A percentile compares a stretch with the other conserved stretches of the same genome.
Evolutionary conservation across 2,113 vertebrate genomes (phyloP).

Genomic region (Serinus canaria): DNA sequence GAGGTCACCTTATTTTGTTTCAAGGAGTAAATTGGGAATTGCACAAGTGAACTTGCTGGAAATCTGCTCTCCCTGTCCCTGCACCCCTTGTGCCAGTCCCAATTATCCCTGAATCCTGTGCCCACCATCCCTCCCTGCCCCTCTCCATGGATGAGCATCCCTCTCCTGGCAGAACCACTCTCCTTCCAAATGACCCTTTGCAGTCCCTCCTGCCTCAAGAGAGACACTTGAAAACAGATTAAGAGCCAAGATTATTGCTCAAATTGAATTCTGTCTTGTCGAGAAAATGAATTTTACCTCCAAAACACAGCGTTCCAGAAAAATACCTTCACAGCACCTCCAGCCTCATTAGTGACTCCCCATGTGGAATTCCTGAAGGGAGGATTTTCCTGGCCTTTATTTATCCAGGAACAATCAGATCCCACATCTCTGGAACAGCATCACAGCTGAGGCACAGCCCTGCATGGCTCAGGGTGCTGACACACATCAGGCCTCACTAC

Average conservation of each 20-base stretch:
- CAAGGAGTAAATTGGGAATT: background rate
- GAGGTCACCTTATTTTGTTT: constrained; percentile 38
- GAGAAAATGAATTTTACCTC: background rate
- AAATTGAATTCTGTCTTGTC: background rate
- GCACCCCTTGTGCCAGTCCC: background rate
- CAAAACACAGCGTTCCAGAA: background rate
- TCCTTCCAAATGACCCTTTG: background rate
- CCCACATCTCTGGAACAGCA: background rate
- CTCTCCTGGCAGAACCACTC: background rate
- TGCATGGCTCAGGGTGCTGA: background rate
- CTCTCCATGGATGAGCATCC: background rate
- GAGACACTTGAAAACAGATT: background rate
- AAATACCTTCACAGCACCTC: background rate
- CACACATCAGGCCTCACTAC: background rate
- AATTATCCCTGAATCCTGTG: background rate
- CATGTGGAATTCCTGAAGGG: background rate
- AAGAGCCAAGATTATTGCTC: background rate
- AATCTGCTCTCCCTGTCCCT: background rate
- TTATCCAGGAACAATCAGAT: background rate
- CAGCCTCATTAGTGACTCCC: background rate
- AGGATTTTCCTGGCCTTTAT: background rate
- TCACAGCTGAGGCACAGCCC: background rate
- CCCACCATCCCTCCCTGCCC: background rate
- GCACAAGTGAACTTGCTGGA: background rate
- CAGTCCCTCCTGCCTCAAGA: background rate